Conservation (phyloP, 2,888 invertebrate species). For the Myathropa florea region DNA sequence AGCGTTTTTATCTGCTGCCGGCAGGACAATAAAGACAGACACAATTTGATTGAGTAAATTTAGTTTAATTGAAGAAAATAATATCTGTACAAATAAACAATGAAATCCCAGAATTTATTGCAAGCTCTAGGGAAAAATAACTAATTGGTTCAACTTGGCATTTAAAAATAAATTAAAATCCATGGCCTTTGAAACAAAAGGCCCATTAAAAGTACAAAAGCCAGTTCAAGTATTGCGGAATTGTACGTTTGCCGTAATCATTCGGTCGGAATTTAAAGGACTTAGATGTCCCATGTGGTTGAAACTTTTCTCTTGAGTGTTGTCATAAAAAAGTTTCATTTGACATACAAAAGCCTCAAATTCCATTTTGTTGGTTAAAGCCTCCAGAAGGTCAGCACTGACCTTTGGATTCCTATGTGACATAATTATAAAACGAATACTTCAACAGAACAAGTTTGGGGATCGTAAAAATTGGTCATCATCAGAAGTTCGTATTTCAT, state of each 20-base stretch:
- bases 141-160: not conserved
- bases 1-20: constrained; percentile 8
- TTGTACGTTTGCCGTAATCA: not conserved
- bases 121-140: not conserved
- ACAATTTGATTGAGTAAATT: constrained; percentile 23
- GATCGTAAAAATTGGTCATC: not conserved
- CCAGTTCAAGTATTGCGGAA: not conserved
- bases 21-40: constrained; percentile 4
- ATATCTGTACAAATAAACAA: not conserved
- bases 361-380: not conserved
- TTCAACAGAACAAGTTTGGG: not conserved
- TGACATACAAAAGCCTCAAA: constrained; percentile 12
- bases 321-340: constrained; percentile 16
- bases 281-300: constrained; percentile 8
- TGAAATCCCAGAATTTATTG: not conserved
- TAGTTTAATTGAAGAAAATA: not conserved
- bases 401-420: not conserved
- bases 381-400: not conserved
- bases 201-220: not conserved
- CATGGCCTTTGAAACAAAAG: not conserved
- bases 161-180: not conserved
- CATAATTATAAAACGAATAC: constrained; percentile 9
- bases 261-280: not conserved
- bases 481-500: not conserved
- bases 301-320: not conserved